Evolutionary conservation across 2,113 vertebrate species (phyloP), one percentile per base, ranked within the genome.

Genomic region (Telmatochromis brachygnathus): DNA sequence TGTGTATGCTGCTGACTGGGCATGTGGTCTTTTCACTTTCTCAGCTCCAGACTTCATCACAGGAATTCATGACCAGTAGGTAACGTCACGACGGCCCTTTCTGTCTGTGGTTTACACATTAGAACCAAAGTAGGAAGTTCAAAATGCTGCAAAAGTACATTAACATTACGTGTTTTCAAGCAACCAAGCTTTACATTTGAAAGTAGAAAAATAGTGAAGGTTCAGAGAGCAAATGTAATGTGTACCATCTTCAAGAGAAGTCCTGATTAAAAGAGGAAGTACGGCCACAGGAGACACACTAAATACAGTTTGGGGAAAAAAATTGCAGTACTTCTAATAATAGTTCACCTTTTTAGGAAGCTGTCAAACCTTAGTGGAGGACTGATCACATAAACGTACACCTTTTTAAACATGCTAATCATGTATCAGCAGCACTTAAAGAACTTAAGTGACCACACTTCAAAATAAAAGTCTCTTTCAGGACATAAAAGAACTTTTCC

Each of bases 61-160:
- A 47, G 70, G 9, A 75, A 47, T 47, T 47, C 70, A 47, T 11
- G 42, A 75, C 23, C 39, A 2, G 37, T 75, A 45, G 39, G 14
- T 7, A 45, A 28, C 2, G 3, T 75, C n/a, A 10, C 0, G 23
- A 45, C 1, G 2, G 39, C 68, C 42, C 9, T 42, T 42, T 75
- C 2, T 0, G 6, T 23, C 14, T 0, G 0, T 47, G 21, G 68
- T 45, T 73, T 10, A 45, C 21, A 11, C 68, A 73, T 23, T 17
- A 28, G 9, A 73, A 45, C 14, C 21, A 73, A 73, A 17, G 21
- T 26, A 45, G 21, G 8, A 45, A 73, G 21, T 45, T 73, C 68
- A 45, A 19, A 47, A 1, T 47, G 21, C 14, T 28, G 39, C 39
- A 47, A 19, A 75, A 26, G 39, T 73, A 17, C 68, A 45, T 26